These are phyloP conservation scores for Geotria australis DNA, from an alignment of 2,797 vertebrate species.

Conservation along the genomic window DNA sequence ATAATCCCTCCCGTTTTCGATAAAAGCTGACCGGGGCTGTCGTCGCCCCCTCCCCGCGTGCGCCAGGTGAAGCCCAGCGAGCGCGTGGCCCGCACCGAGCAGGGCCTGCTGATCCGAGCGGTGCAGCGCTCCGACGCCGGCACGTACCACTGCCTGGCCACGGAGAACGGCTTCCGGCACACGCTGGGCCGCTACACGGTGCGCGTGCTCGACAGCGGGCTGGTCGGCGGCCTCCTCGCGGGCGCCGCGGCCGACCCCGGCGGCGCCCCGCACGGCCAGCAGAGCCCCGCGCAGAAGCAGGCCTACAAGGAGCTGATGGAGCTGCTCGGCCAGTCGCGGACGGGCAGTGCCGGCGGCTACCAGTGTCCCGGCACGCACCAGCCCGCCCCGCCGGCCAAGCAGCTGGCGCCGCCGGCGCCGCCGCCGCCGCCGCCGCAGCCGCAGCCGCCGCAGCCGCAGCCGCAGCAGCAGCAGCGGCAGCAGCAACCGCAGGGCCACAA, in stretches of 20 bases:
- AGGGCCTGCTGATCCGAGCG: constrained; percentile 63
- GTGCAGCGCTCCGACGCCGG: constrained; percentile 52
- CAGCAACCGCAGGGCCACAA: no score
- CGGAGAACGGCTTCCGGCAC: constrained; percentile 97
- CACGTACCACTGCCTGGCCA: constrained; percentile 79
- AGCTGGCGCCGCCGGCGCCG: neutral
- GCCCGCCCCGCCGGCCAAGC: neutral
- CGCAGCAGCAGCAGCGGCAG: constrained; percentile 64
- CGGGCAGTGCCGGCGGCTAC: constrained; percentile 14
- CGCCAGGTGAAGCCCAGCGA: constrained; percentile 38
- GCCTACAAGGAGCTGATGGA: constrained; percentile 77
- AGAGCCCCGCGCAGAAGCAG: constrained; percentile 5
- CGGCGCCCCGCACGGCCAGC: constrained; percentile 6
- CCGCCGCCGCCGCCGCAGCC: no score
- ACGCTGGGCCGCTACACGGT: constrained; percentile 58
- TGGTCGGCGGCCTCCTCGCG: constrained; percentile 35
- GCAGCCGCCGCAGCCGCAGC: constrained; percentile 87
- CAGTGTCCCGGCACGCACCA: neutral
- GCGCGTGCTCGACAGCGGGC: constrained; percentile 46
- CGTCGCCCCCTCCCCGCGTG: neutral
- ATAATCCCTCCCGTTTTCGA: no score
- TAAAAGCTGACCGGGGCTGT: no score
- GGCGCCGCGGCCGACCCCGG: constrained; percentile 11
- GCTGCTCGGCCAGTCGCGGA: constrained; percentile 77
- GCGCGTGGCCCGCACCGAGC: constrained; percentile 54